Percentiles rank a stretch among this genome's conserved stretches.
These are phyloP conservation scores for Cladopsammia gracilis DNA, from an alignment of 64 coral and sea anemone genomes.

Conservation along the genomic window DNA sequence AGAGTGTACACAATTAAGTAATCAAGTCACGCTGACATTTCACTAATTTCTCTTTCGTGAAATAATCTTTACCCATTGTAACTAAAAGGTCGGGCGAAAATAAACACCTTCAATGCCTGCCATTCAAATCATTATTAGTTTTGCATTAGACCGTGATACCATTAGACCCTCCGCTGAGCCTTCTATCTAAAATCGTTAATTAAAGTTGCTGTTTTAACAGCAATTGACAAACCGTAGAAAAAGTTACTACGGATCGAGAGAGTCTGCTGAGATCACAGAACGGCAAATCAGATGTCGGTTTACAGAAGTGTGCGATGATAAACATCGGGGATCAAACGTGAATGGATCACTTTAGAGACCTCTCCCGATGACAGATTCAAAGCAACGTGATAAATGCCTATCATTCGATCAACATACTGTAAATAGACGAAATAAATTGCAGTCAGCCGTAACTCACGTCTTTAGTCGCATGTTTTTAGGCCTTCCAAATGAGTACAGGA, in stretches of 20 bases:
- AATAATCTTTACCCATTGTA: conserved; percentile 11
- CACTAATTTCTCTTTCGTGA: conserved; percentile 33
- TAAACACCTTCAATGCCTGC: conserved; percentile 33
- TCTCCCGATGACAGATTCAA: conserved; percentile 55
- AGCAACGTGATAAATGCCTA: conserved; percentile 59
- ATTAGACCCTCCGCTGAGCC: conserved; percentile 42
- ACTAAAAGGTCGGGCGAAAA: conserved; percentile 27
- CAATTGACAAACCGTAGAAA: conserved; percentile 14
- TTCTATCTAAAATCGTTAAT: conserved; percentile 17
- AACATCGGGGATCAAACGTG: not conserved
- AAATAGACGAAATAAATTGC: not conserved
- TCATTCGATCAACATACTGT: not conserved
- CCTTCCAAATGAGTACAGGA: no score
- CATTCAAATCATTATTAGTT: conserved; percentile 57
- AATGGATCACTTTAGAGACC: conserved; percentile 17
- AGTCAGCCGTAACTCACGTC: not conserved
- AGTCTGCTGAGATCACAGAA: not conserved
- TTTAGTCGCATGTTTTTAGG: no score
- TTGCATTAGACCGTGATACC: conserved; percentile 25
- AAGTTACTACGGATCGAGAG: not conserved
- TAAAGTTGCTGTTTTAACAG: conserved; percentile 27
- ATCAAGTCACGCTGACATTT: conserved; percentile 44
- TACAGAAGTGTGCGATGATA: conserved; percentile 1
- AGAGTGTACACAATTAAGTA: conserved; percentile 49
- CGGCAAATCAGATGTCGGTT: not conserved